Conservation (phyloP, 2,888 invertebrate genomes). For the Pandemis corylana region DNA sequence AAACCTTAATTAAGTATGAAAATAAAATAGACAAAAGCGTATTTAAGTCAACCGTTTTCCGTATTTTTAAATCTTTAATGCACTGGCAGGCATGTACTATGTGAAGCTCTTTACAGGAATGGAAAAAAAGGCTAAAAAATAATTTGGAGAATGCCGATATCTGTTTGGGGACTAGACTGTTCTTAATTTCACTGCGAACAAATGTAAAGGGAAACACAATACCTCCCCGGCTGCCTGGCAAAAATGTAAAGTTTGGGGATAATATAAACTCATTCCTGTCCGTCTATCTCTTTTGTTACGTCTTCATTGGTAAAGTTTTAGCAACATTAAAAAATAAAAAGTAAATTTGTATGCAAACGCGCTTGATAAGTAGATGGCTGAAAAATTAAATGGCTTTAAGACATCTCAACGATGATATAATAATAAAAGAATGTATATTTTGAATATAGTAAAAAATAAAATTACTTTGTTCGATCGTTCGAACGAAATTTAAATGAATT, state of each 20-base stretch:
- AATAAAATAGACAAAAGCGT: no score
- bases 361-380: neutral
- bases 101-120: neutral
- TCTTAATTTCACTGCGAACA: neutral
- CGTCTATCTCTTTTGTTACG: neutral
- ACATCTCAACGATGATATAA: neutral
- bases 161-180: neutral
- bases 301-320: neutral
- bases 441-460: neutral
- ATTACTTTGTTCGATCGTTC: conserved; percentile 10
- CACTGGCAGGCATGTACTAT: neutral
- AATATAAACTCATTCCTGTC: conserved; percentile 3
- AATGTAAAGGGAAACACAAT: neutral
- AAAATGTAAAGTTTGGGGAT: neutral
- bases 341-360: neutral
- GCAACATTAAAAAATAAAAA: neutral
- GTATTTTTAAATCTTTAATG: neutral
- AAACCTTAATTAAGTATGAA: no score
- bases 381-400: neutral
- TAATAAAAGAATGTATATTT: neutral
- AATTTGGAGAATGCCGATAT: neutral
- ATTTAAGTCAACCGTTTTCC: no score
- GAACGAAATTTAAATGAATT: conserved; percentile 19
- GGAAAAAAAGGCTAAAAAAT: neutral
- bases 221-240: neutral